phyloP scores from a whole-genome alignment of 1,140 invertebrate species.

The Scylla paramamosain region DNA sequence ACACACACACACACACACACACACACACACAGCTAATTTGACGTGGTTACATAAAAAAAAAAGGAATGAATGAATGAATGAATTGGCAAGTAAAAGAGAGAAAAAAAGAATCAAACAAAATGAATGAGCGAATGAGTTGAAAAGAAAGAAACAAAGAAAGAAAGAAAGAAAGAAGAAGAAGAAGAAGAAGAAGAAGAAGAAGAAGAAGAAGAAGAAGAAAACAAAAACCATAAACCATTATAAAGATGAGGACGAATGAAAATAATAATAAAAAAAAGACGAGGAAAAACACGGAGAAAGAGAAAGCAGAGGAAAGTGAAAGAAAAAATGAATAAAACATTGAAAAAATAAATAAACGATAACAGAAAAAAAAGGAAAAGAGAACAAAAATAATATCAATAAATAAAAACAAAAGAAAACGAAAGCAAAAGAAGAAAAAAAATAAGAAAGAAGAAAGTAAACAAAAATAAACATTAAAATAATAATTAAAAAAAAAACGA shows the following conservation, averaged over 20 bases:
- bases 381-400: neutral
- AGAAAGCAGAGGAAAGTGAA: neutral
- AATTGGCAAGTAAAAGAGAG: neutral
- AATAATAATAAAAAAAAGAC: neutral
- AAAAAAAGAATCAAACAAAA: neutral
- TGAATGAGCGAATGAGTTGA: neutral
- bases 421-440: neutral
- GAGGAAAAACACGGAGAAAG: neutral
- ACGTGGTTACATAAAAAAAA: neutral
- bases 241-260: neutral
- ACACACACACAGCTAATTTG: too few relatives aligned
- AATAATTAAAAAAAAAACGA: too few relatives aligned
- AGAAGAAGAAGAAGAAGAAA: neutral
- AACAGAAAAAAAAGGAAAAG: constrained; percentile 1
- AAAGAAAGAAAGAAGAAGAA: neutral
- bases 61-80: neutral
- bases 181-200: neutral
- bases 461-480: too few relatives aligned
- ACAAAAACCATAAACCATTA: neutral
- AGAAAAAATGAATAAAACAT: neutral
- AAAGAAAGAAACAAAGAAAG: neutral
- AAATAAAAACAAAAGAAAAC: neutral
- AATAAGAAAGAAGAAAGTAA: too few relatives aligned
- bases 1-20: too few relatives aligned
- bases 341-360: neutral